These are phyloP conservation scores for Centrocercus urophasianus DNA, from an alignment of 2,113 vertebrate species.

Conservation along the genomic window DNA sequence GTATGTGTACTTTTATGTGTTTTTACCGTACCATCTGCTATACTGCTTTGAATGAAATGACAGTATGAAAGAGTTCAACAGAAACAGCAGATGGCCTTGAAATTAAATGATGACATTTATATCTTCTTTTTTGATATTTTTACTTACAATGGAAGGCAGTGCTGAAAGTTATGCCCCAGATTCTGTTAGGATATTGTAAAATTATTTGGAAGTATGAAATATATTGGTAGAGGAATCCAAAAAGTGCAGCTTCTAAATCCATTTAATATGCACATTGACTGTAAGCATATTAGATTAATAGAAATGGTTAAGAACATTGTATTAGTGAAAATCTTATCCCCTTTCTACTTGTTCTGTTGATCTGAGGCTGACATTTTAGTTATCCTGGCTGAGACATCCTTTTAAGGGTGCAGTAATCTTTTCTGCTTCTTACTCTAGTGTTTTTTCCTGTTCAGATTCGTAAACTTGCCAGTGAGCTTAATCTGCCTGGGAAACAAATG, in stretches of 20 bases:
- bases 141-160: not conserved
- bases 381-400: not conserved
- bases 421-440: not conserved
- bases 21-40: constrained; percentile 11
- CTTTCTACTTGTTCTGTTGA: not conserved
- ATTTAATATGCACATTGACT: not conserved
- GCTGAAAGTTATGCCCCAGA: not conserved
- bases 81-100: constrained; percentile 29
- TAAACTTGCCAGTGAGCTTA: not conserved
- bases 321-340: not conserved
- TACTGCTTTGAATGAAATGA: constrained; percentile 15
- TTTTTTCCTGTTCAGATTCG: not conserved
- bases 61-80: not conserved
- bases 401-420: not conserved
- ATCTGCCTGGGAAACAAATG: not conserved
- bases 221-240: not conserved
- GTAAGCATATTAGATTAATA: not conserved
- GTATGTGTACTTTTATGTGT: not conserved
- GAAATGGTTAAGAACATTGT: not conserved
- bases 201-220: not conserved
- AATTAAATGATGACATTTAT: not conserved
- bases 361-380: not conserved
- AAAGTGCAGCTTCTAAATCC: not conserved
- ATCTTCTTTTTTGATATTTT: not conserved
- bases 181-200: not conserved